Evolutionary conservation across 2,888 invertebrate species (phyloP).

Genomic region (Norana najaformis): DNA sequence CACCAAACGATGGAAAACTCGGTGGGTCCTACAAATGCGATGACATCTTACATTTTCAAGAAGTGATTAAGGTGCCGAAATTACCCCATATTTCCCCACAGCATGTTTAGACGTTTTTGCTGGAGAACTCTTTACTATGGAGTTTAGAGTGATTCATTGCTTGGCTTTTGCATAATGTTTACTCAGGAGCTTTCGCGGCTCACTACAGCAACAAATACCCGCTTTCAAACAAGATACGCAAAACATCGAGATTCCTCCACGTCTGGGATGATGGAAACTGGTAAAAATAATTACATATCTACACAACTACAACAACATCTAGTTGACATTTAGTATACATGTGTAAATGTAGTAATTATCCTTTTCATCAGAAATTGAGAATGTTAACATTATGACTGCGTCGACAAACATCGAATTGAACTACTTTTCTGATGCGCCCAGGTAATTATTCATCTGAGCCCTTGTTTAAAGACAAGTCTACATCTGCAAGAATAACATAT

Average conservation of each 20-base stretch:
- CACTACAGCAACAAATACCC: neutral
- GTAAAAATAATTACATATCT: neutral
- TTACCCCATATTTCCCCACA: too few species aligned
- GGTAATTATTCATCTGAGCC: neutral
- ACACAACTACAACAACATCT: neutral
- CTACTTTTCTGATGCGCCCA: neutral
- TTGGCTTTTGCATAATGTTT: neutral
- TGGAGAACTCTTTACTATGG: neutral
- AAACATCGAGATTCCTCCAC: conserved; percentile 18
- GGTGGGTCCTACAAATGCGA: too few species aligned
- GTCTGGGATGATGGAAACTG: conserved; percentile 10
- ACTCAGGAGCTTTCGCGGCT: neutral
- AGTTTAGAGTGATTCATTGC: neutral
- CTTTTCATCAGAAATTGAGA: too few species aligned
- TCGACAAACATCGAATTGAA: neutral
- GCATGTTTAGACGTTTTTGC: neutral
- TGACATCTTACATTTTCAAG: too few species aligned
- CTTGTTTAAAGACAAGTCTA: neutral
- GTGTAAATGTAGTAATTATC: too few species aligned
- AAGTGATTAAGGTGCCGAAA: too few species aligned
- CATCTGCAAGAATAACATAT: too few species aligned
- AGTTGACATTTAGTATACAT: neutral
- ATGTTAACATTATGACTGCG: too few species aligned
- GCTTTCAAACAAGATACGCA: neutral
- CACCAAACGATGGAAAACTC: too few species aligned